Percentiles rank a stretch among this genome's conserved stretches.
phyloP scores from a whole-genome alignment of 2,888 invertebrate species.

The Drosophila siamana region DNA sequence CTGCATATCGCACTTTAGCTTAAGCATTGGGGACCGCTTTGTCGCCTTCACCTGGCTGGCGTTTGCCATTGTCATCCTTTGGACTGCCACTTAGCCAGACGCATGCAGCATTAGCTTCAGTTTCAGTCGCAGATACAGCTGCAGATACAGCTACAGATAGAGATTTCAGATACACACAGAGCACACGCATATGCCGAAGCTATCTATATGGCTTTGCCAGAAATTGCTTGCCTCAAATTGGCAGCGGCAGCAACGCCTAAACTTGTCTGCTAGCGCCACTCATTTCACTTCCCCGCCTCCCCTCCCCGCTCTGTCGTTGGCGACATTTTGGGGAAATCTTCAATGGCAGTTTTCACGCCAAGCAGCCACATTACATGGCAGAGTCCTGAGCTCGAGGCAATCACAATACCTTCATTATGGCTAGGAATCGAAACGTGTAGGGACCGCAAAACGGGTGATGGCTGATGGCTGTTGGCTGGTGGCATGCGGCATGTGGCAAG shows the following conservation, averaged over 20 bases:
- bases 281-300: neutral
- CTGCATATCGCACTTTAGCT: neutral
- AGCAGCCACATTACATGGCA: conserved; percentile 28
- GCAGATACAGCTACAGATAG: conserved; percentile 6
- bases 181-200: conserved; percentile 44
- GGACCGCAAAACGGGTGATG: conserved; percentile 49
- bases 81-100: conserved; percentile 32
- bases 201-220: conserved; percentile 54
- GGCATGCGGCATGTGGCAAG: conserved; percentile 25
- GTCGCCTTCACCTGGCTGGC: conserved; percentile 21
- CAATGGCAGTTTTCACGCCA: conserved; percentile 68
- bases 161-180: conserved; percentile 19
- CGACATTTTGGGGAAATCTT: conserved; percentile 64
- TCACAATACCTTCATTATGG: conserved; percentile 74
- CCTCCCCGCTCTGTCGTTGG: too few relatives aligned
- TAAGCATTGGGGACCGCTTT: conserved; percentile 27
- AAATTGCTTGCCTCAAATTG: conserved; percentile 66
- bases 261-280: neutral
- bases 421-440: conserved; percentile 55
- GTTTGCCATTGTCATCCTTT: conserved; percentile 28
- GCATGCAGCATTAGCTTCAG: conserved; percentile 31
- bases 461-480: conserved; percentile 1
- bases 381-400: conserved; percentile 38
- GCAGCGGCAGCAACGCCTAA: conserved; percentile 41
- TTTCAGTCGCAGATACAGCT: neutral